A percentile compares a stretch with the other conserved stretches of the same genome.
These are phyloP conservation scores for Apis florea DNA, from an alignment of 1,140 invertebrate species.

Conservation along the genomic window DNA sequence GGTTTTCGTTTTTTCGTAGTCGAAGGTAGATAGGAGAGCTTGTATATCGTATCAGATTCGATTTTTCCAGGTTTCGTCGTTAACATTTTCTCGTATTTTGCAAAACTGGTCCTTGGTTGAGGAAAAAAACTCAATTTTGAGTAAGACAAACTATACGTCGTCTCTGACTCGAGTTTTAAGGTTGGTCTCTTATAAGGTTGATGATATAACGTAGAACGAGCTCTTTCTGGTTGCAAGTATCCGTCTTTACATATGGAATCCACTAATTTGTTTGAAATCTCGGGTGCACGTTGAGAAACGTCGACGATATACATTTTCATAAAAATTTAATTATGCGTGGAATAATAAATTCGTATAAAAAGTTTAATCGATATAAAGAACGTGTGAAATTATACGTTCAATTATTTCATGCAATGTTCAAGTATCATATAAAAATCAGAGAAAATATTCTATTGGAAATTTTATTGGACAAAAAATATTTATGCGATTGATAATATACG, in stretches of 20 bases:
- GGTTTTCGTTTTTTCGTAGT: background rate
- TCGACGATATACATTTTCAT: constrained; percentile 5
- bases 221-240: background rate
- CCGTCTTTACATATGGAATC: background rate
- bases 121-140: background rate
- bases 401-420: background rate
- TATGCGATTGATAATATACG: background rate
- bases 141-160: constrained; percentile 31
- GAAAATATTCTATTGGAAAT: background rate
- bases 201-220: background rate
- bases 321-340: background rate
- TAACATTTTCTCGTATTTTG: background rate
- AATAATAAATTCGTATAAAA: background rate
- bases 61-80: background rate
- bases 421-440: background rate
- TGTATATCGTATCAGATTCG: constrained; percentile 11
- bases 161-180: constrained; percentile 1
- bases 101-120: background rate
- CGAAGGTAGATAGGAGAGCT: constrained; percentile 9
- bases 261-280: background rate
- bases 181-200: constrained; percentile 13
- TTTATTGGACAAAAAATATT: background rate
- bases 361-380: background rate
- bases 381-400: background rate
- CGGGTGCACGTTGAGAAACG: background rate